Conservation (phyloP, 2,113 vertebrate genomes). For the Mobula birostris region DNA sequence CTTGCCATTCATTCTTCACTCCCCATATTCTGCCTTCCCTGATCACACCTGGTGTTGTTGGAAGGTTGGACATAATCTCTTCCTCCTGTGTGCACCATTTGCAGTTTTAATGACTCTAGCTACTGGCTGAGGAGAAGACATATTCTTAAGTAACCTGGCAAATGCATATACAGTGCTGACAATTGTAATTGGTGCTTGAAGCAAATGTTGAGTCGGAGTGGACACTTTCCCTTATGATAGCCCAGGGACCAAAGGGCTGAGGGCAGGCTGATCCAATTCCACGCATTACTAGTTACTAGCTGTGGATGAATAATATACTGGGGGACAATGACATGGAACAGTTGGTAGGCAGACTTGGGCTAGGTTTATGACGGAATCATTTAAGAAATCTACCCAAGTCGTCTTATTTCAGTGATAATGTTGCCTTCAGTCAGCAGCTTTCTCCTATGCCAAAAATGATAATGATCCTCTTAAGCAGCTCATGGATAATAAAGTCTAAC, state of each 20-base stretch:
- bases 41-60: not conserved
- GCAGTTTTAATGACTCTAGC: not conserved
- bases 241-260: not conserved
- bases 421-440: not conserved
- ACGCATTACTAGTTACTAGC: not conserved
- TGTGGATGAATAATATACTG: not conserved
- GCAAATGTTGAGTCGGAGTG: not conserved
- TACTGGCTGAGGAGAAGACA: not conserved
- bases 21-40: too few species aligned
- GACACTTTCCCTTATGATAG: not conserved
- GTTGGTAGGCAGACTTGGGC: not conserved
- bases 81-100: not conserved
- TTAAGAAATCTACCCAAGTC: not conserved
- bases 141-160: not conserved
- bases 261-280: not conserved
- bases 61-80: not conserved
- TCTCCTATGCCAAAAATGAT: not conserved
- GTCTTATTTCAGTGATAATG: not conserved
- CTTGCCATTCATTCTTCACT: not conserved
- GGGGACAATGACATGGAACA: not conserved
- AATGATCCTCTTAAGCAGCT: not conserved
- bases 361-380: not conserved
- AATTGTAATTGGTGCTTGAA: not conserved
- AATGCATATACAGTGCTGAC: not conserved
- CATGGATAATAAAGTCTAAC: not conserved